Base-by-base conservation (phyloP, 2,113 vertebrate species). In the Reinhardtius hippoglossoides region DNA sequence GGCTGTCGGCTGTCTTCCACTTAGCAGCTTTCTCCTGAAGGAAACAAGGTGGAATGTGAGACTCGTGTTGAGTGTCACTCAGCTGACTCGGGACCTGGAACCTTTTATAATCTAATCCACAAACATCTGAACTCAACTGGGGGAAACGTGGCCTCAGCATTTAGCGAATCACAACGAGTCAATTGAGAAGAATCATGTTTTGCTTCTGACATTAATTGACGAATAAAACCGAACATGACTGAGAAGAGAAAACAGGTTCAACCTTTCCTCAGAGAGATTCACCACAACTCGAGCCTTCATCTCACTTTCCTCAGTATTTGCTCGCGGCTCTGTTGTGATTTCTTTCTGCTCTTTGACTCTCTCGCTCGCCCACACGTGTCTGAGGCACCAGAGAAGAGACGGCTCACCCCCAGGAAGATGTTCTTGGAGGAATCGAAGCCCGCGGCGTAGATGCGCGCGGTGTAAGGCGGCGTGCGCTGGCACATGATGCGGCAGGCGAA, bases 391-490 rank as follows among this genome's bases (percentile, higher is more conserved):
- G 42, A 67, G 18, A 26, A 56, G 55, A 54, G 54, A 4, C 37
- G 4, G 42, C 89, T 96, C 95, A 99, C 98, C 96, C 98, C 98
- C 23, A 99, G 96, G 88, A 99, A 99, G 89, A 99, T 99, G 94
- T 99, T 99, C 93, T 99, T 99, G 54, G 98, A 99, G 31, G 97
- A 99, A 88, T 99, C 98, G 80, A 99, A 99, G 82, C 98, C 98
- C 4, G 98, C 98, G 27, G 98, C 98, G 24, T 96, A 99, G 94
- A 99, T 99, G 79, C 96, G 95, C n/a, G 98, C 97, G 8, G 96
- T 97, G 87, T 97, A 97, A 69, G 98, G 97, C 31, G 97, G 96
- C 72, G 95, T 96, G 78, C 98, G 95, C 93, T 99, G 97, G 90
- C 98, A 99, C 71, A 97, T 97, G 93, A 99, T 97, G 86, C 98